Evolutionary conservation across 2,888 invertebrate genomes (phyloP), one percentile per base, ranked within the genome.

Genomic region (Patella pellucida): DNA sequence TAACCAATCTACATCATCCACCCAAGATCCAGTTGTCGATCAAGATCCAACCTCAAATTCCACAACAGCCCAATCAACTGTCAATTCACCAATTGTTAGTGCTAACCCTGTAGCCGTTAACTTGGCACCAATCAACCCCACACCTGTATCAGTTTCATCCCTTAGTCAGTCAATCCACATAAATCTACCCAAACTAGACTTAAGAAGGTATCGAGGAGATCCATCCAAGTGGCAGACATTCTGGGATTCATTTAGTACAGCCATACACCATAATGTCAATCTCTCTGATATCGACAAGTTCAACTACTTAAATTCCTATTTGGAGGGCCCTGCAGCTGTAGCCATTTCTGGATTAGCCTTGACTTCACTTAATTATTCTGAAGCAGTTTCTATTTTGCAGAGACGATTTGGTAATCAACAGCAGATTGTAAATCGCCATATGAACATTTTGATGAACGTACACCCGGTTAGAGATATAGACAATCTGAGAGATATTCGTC

Each of bases 261-360:
- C 62, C n/a, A 62, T 15, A 3, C 62, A 62, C 4, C n/a, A 62
- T 7, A 62, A 62, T 62, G 19, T 4, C n/a, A 62, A 62, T 19
- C 62, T 62, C 11, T 62, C 62, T n/a, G n/a, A 62, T 62, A 62
- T 62, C n/a, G 62, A 62, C 12, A 62, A 62, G 62, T 62, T 62
- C 19, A 62, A 62, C 3, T 62, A 62, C 62, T 19, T 62, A 12
- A 62, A 62, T 12, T 62, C 62, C 19, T 19, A 19, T 15, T 19
- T 19, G 19, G 19, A 62, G 62, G 62, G 62, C 19, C 19, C 62
- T 5, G 56, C 56, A 19, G 56, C 56, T 56, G 56, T 19, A 19
- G n/a, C 62, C n/a, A 19, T 62, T n/a, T 62, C 15, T 7, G 62
- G 62, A 62, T 19, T 62, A 62, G 62, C 62, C 19, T 62, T 62